Evolutionary conservation across 2,888 invertebrate genomes (phyloP).

Genomic region (Hartigia nigra): DNA sequence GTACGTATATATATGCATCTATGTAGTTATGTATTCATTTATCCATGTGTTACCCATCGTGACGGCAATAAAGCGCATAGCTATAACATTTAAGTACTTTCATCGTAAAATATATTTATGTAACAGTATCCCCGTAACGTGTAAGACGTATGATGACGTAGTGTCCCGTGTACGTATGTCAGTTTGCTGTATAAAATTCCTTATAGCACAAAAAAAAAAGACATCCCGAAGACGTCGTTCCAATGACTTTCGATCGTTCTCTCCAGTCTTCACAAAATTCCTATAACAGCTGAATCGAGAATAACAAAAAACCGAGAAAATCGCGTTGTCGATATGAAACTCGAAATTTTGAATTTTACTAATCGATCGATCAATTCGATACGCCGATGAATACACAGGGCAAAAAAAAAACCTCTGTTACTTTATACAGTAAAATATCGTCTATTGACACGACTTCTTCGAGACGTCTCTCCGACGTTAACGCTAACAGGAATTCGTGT

Average conservation of each 20-base stretch:
- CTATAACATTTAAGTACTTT: slow-evolving; percentile 42
- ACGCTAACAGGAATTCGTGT: not conserved
- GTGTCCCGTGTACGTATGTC: not conserved
- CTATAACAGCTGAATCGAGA: not conserved
- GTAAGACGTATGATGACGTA: not conserved
- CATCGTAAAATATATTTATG: slow-evolving; percentile 42
- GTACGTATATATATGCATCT: not conserved
- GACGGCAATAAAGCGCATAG: slow-evolving; percentile 24
- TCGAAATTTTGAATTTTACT: too few relatives aligned
- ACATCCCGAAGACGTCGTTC: not conserved
- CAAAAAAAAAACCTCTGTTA: not conserved
- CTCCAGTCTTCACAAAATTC: not conserved
- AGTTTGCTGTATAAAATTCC: not conserved
- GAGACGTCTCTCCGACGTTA: not conserved
- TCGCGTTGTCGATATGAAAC: not conserved
- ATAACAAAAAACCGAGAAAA: not conserved
- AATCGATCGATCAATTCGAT: not conserved
- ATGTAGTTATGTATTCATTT: not conserved
- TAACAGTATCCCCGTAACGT: not conserved
- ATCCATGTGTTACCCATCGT: not conserved
- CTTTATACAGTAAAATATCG: too few relatives aligned
- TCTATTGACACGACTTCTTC: slow-evolving; percentile 6
- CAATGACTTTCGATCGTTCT: not conserved
- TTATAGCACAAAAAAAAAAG: not conserved
- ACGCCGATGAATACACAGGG: not conserved